Percentiles rank a stretch among this genome's conserved stretches.
Conservation (phyloP, 64 coral and sea anemone genomes). For the Porites lutea region DNA sequence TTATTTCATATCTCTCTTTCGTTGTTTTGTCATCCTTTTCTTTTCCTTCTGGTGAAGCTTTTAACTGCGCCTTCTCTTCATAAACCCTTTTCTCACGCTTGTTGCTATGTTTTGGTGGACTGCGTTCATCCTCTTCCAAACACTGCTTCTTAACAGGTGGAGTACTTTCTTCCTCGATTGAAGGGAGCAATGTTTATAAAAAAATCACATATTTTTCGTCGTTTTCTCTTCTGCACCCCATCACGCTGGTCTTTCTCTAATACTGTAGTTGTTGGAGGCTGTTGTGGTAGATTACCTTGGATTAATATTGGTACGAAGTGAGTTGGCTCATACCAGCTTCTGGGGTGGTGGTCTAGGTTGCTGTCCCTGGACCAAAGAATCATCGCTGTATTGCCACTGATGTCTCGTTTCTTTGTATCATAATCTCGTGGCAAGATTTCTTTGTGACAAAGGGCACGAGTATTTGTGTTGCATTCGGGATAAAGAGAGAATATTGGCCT, state of each 20-base stretch:
- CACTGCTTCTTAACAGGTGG: no score
- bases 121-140: no score
- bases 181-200: no score
- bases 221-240: conserved; percentile 37
- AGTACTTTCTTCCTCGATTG: no score
- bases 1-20: conserved; percentile 42
- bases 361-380: conserved; percentile 29
- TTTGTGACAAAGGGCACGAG: not conserved
- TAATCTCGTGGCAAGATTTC: conserved; percentile 32
- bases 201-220: no score
- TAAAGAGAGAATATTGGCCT: conserved; percentile 35
- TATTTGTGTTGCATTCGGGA: conserved; percentile 7
- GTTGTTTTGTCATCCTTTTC: conserved; percentile 33
- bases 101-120: no score
- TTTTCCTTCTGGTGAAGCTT: conserved; percentile 36
- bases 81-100: no score
- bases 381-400: conserved; percentile 17
- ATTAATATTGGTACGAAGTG: conserved; percentile 24
- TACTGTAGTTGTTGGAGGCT: not conserved
- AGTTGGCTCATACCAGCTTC: conserved; percentile 23
- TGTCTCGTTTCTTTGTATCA: not conserved
- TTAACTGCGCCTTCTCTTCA: conserved; percentile 10
- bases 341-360: conserved; percentile 14
- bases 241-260: conserved; percentile 34
- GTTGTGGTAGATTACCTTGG: conserved; percentile 13